Percentiles rank a stretch among this genome's conserved stretches.
These are phyloP conservation scores for Phalacrocorax brasilianus DNA, from an alignment of 2,113 vertebrate genomes.

Conservation along the genomic window DNA sequence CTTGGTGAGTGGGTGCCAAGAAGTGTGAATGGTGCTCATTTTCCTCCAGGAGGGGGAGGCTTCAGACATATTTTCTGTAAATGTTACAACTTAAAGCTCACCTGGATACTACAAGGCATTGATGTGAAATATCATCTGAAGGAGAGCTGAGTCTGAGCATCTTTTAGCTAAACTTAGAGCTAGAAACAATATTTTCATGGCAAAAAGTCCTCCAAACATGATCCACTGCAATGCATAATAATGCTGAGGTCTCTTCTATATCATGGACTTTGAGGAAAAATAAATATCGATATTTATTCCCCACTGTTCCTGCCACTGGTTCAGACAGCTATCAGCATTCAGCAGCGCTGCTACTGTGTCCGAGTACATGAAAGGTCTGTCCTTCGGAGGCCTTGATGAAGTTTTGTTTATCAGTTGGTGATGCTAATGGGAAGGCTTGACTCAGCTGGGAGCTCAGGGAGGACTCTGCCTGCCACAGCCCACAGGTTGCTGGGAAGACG, in stretches of 20 bases:
- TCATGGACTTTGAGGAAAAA: not conserved
- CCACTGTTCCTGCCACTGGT: not conserved
- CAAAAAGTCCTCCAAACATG: not conserved
- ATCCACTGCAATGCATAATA: not conserved
- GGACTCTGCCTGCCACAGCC: not conserved
- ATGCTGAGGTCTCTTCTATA: not conserved
- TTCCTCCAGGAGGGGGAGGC: not conserved
- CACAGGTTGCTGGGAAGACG: not conserved
- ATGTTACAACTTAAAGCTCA: not conserved
- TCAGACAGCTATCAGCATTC: not conserved
- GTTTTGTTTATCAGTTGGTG: not conserved
- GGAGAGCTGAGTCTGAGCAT: not conserved
- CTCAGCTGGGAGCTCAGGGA: not conserved
- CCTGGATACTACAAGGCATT: not conserved
- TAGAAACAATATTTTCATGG: not conserved
- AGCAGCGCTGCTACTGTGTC: not conserved
- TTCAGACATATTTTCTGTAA: not conserved
- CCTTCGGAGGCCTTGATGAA: not conserved
- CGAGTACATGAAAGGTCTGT: not conserved
- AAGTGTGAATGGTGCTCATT: not conserved
- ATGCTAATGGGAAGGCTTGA: not conserved
- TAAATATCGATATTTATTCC: not conserved
- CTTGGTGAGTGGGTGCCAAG: not conserved
- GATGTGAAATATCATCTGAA: not conserved
- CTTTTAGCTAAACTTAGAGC: not conserved